Evolutionary conservation across 2,888 invertebrate species (phyloP).

Genomic region (Stomorhina lunata): DNA sequence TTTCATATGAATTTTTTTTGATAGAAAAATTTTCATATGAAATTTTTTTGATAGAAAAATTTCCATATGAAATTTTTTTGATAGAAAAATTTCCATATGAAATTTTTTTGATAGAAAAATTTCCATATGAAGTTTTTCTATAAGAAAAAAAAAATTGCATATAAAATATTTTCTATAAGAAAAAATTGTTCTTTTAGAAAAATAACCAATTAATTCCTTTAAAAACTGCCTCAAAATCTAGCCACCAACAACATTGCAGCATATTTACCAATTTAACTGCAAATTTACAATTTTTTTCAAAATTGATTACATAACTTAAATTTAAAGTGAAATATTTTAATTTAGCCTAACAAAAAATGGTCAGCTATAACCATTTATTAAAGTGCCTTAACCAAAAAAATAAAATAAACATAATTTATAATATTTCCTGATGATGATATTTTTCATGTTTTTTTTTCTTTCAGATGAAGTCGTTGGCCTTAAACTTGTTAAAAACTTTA

Average conservation of each 20-base stretch:
- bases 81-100: too few relatives aligned
- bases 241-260: background rate
- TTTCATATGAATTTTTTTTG: too few relatives aligned
- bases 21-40: too few relatives aligned
- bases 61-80: too few relatives aligned
- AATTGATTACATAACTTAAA: conserved; percentile 59
- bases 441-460: conserved; percentile 35
- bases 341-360: conserved; percentile 14
- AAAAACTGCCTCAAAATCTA: background rate
- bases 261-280: background rate
- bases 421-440: conserved; percentile 30
- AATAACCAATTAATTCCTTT: background rate
- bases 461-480: conserved; percentile 79
- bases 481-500: conserved; percentile 77
- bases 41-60: too few relatives aligned
- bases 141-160: too few relatives aligned
- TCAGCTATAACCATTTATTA: background rate
- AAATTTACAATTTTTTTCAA: conserved; percentile 36
- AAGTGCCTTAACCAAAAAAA: background rate
- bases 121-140: too few relatives aligned
- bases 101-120: too few relatives aligned
- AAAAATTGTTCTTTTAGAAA: too few relatives aligned
- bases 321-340: conserved; percentile 27
- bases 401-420: conserved; percentile 15
- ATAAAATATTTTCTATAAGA: too few relatives aligned